These are phyloP conservation scores for Sialis fuliginosa DNA, from an alignment of 2,888 invertebrate species.

Conservation along the genomic window DNA sequence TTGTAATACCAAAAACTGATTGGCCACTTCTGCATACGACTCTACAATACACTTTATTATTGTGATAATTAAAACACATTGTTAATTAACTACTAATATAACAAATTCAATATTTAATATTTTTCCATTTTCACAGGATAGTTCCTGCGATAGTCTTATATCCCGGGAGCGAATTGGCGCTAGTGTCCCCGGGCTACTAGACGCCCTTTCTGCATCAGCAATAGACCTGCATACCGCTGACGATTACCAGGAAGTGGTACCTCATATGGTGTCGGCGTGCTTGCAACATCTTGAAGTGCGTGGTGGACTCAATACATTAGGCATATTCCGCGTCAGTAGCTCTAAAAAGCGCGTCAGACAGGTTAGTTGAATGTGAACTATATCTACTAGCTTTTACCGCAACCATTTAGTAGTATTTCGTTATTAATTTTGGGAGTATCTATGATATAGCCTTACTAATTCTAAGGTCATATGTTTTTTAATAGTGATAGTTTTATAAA, in stretches of 20 bases:
- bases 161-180: slow-evolving; percentile 35
- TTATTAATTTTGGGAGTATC: too few species aligned
- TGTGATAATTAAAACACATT: neutral
- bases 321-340: slow-evolving; percentile 82
- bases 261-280: slow-evolving; percentile 61
- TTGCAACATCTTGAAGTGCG: slow-evolving; percentile 63
- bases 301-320: slow-evolving; percentile 72
- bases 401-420: too few species aligned
- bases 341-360: slow-evolving; percentile 85
- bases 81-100: neutral
- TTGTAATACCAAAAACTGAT: too few species aligned
- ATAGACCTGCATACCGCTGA: slow-evolving; percentile 24
- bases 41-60: neutral
- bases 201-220: slow-evolving; percentile 24
- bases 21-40: too few species aligned
- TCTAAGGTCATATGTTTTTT: too few species aligned
- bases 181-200: slow-evolving; percentile 28
- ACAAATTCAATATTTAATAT: too few species aligned
- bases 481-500: too few species aligned
- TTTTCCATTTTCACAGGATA: slow-evolving; percentile 37
- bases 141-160: slow-evolving; percentile 57
- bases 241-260: slow-evolving; percentile 40
- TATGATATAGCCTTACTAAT: too few species aligned
- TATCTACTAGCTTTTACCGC: too few species aligned
- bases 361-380: slow-evolving; percentile 39